These are phyloP conservation scores for Salticus scenicus DNA, from an alignment of 2,888 invertebrate species.

Conservation along the genomic window DNA sequence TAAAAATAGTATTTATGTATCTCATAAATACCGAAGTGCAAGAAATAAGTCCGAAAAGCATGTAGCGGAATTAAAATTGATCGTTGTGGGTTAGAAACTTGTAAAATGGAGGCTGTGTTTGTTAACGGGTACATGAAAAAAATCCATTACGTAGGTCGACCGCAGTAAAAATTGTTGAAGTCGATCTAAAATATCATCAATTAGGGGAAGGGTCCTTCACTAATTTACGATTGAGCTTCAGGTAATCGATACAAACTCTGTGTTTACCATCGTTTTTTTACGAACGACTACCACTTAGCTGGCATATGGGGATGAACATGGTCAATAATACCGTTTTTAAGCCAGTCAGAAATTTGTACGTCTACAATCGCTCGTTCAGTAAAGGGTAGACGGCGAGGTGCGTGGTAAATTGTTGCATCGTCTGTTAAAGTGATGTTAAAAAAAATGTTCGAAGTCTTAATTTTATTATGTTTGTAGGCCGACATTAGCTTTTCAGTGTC, in stretches of 20 bases:
- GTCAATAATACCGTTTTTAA: no score
- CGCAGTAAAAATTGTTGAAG: neutral
- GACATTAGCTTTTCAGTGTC: neutral
- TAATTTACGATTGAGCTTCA: neutral
- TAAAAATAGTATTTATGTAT: no score
- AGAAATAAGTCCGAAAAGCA: neutral
- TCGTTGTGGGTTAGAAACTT: neutral
- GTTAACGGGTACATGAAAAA: neutral
- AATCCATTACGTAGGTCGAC: neutral
- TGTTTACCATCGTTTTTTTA: neutral
- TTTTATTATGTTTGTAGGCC: neutral
- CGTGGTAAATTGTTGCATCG: no score
- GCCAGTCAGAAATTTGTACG: no score
- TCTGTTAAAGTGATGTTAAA: neutral
- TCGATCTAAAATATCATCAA: no score
- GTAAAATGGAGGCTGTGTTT: no score
- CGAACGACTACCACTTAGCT: no score
- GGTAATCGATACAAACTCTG: neutral
- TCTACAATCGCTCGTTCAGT: no score
- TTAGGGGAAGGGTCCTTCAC: neutral
- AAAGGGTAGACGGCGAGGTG: no score
- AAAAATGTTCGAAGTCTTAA: neutral
- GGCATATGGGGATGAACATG: neutral
- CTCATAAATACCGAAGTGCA: neutral
- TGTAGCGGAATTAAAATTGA: no score